A percentile compares a stretch with the other conserved stretches of the same genome.
Conservation (phyloP, 1,140 invertebrate species). For the Drosophila watanabei region DNA sequence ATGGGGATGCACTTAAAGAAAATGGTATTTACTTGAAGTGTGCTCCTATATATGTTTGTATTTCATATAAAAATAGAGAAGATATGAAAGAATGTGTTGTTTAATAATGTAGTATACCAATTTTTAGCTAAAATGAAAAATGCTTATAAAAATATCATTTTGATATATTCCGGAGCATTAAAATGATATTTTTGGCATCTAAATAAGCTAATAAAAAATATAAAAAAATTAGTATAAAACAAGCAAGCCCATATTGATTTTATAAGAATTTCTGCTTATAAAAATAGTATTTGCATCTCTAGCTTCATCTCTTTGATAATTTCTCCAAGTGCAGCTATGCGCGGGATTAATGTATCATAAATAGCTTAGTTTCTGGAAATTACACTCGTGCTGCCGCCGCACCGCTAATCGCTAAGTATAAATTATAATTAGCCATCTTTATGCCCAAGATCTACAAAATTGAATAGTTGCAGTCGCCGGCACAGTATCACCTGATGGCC, state of each 20-base stretch:
- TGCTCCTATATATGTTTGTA: too few species aligned
- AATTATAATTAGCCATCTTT: conserved; percentile 60
- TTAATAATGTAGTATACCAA: background rate
- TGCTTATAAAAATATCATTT: background rate
- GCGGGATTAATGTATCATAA: conserved; percentile 57
- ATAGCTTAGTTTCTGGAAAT: conserved; percentile 55
- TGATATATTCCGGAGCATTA: background rate
- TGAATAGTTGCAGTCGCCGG: conserved; percentile 40
- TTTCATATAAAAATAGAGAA: background rate
- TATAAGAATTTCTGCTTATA: background rate
- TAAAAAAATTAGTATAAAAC: too few species aligned
- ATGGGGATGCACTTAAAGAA: conserved; percentile 5
- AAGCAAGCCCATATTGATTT: background rate
- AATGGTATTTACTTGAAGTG: background rate
- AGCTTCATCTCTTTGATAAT: background rate
- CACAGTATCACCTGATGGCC: conserved; percentile 23
- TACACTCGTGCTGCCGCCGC: conserved; percentile 22
- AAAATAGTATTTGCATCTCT: background rate
- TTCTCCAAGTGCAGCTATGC: background rate
- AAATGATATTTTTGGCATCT: background rate
- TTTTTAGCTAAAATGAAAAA: background rate
- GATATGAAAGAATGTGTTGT: background rate
- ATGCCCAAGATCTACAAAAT: conserved; percentile 51
- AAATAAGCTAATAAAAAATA: too few species aligned
- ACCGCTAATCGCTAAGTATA: conserved; percentile 45